Evolutionary conservation across 2,113 vertebrate genomes (phyloP).

Genomic region (Murina feae): DNA sequence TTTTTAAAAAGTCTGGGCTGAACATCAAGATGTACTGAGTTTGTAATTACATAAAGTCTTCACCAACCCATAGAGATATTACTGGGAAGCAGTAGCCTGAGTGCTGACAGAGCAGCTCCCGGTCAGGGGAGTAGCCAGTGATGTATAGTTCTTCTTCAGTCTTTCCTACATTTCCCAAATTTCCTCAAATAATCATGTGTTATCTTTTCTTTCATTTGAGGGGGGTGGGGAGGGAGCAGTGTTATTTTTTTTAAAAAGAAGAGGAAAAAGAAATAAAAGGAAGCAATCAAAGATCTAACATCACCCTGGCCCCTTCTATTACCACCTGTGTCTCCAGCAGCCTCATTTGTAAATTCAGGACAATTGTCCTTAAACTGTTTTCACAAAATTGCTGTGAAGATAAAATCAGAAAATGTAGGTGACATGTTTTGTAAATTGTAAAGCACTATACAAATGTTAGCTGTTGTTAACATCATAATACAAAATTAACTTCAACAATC

Average conservation of each 20-base stretch:
- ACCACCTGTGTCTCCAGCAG: background rate
- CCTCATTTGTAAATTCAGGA: background rate
- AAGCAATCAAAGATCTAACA: background rate
- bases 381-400: background rate
- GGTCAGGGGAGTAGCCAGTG: no score
- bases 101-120: background rate
- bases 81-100: background rate
- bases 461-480: constrained; percentile 3
- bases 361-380: background rate
- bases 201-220: background rate
- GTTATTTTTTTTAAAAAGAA: background rate
- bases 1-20: background rate
- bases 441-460: background rate
- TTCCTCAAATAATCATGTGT: background rate
- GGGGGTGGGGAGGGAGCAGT: background rate
- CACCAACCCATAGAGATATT: background rate
- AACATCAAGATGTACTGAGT: background rate
- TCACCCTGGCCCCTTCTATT: background rate
- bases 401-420: background rate
- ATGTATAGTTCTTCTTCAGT: background rate
- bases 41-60: background rate
- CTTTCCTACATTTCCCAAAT: background rate
- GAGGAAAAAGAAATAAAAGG: background rate
- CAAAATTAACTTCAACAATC: constrained; percentile 25
- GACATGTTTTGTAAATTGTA: background rate